These are phyloP conservation scores for Maniola jurtina DNA, from an alignment of 1,140 invertebrate genomes.

Conservation along the genomic window DNA sequence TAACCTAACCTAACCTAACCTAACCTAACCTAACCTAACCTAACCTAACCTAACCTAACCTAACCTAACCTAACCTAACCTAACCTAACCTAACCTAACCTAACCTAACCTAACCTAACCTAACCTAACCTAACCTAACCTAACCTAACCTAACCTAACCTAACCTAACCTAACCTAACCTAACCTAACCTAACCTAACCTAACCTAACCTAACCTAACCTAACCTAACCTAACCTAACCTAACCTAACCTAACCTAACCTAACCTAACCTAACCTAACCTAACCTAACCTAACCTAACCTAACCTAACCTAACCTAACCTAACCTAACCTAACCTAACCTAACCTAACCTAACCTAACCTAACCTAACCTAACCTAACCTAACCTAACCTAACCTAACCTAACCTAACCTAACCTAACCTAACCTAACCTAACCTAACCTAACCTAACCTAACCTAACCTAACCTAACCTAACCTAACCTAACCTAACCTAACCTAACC, in stretches of 20 bases:
- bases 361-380: constrained; percentile 31
- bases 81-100: constrained; percentile 40
- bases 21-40: too few relatives aligned
- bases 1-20: too few relatives aligned
- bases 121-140: constrained; percentile 40
- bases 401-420: constrained; percentile 31
- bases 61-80: too few relatives aligned
- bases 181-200: constrained; percentile 27
- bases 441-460: constrained; percentile 30
- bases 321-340: constrained; percentile 27
- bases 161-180: constrained; percentile 35
- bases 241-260: constrained; percentile 35
- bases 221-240: constrained; percentile 36
- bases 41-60: too few relatives aligned
- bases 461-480: constrained; percentile 36
- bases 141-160: constrained; percentile 24
- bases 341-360: constrained; percentile 28
- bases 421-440: constrained; percentile 30
- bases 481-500: constrained; percentile 35
- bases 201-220: constrained; percentile 38
- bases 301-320: constrained; percentile 34
- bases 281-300: constrained; percentile 37
- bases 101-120: constrained; percentile 40
- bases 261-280: constrained; percentile 36
- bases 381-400: constrained; percentile 27